Percentiles rank a stretch among this genome's conserved stretches.
phyloP scores from a whole-genome alignment of 2,113 vertebrate species.

The Cyanoderma ruficeps region DNA sequence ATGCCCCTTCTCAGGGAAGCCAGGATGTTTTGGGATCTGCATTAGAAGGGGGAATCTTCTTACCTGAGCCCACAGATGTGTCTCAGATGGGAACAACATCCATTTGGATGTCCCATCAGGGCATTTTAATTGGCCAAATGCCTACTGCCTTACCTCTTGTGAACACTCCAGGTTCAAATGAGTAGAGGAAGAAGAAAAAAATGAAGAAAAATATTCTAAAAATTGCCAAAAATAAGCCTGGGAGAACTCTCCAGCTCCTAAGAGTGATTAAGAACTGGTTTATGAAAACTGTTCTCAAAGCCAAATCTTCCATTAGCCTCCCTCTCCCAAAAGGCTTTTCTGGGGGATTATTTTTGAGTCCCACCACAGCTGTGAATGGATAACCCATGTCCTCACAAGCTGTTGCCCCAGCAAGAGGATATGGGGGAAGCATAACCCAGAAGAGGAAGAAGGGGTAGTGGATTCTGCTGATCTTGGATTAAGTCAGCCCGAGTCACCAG shows the following conservation, averaged over 20 bases:
- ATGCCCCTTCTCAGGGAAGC: background rate
- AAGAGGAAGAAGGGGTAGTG: background rate
- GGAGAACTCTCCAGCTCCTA: background rate
- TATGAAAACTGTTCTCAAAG: background rate
- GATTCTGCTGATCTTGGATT: background rate
- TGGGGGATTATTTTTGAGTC: background rate
- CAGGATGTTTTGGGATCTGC: background rate
- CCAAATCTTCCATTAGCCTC: background rate
- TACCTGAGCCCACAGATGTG: background rate
- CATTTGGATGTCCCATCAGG: background rate
- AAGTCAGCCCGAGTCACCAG: background rate
- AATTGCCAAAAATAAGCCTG: background rate
- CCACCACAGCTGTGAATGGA: background rate
- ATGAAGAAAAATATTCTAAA: background rate
- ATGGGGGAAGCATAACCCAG: background rate
- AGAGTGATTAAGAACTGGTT: background rate
- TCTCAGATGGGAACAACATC: fast-evolving
- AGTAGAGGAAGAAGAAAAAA: background rate
- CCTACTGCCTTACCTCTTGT: background rate
- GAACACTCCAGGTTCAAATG: background rate
- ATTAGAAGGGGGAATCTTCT: background rate
- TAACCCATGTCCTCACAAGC: background rate
- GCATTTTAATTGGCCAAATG: background rate
- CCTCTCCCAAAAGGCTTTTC: background rate
- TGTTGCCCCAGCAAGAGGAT: background rate